A percentile compares a stretch with the other conserved stretches of the same genome.
Conservation (phyloP, 1,140 invertebrate genomes). For the Ceratina australensis region DNA sequence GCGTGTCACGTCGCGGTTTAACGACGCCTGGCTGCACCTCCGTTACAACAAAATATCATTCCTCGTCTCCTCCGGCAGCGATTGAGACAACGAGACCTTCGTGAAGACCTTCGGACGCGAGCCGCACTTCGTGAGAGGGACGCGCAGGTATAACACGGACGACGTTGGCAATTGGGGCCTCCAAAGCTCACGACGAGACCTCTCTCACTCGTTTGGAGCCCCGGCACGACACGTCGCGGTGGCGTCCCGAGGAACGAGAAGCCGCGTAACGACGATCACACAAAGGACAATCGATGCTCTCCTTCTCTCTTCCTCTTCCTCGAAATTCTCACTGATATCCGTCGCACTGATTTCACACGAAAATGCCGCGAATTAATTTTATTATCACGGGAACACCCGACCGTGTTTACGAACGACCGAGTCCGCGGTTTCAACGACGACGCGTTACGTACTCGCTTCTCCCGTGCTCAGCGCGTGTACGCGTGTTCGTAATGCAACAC, state of each 20-base stretch:
- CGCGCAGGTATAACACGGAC: conserved; percentile 43
- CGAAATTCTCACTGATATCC: conserved; percentile 32
- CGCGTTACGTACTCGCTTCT: background rate
- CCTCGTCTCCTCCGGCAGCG: conserved; percentile 21
- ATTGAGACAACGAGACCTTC: conserved; percentile 20
- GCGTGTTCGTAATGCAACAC: conserved; percentile 6
- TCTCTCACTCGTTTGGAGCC: conserved; percentile 27
- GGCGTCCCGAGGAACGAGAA: conserved; percentile 36
- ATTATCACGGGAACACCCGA: background rate
- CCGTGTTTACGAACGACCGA: background rate
- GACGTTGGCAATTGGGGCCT: conserved; percentile 19
- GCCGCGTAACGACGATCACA: conserved; percentile 44
- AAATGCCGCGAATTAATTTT: background rate
- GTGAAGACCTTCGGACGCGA: conserved; percentile 34
- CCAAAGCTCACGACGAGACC: conserved; percentile 3
- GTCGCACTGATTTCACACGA: conserved; percentile 45
- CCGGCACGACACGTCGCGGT: conserved; percentile 47
- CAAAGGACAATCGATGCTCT: conserved; percentile 51
- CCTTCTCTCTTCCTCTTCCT: conserved; percentile 29
- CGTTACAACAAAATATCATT: conserved; percentile 40
- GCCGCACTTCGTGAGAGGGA: conserved; percentile 34
- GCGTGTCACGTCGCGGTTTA: conserved; percentile 37
- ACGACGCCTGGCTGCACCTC: conserved; percentile 28
- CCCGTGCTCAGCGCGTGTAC: background rate
- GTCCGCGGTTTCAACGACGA: background rate